These are phyloP conservation scores for Ophioninae sp. DNA, from an alignment of 2,888 invertebrate genomes.

Conservation along the genomic window DNA sequence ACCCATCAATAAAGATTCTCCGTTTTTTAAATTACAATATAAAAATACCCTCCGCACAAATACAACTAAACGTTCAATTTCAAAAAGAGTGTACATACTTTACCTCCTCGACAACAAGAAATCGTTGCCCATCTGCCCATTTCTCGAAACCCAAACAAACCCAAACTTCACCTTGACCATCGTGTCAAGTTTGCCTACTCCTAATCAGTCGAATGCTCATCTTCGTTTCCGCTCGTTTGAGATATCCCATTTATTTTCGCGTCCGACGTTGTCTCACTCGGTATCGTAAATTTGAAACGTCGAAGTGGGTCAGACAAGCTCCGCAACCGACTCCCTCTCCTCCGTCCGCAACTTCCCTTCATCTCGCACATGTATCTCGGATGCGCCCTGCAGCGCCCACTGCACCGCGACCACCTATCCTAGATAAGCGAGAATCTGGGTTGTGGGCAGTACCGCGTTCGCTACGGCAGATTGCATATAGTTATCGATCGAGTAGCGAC, in stretches of 20 bases:
- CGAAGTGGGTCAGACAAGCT: constrained; percentile 27
- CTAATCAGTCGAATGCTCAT: neutral
- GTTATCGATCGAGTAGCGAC: constrained; percentile 66
- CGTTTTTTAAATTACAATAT: too few species aligned
- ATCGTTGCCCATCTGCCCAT: too few species aligned
- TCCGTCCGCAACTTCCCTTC: constrained; percentile 7
- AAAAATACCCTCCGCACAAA: too few species aligned
- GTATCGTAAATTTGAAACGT: neutral
- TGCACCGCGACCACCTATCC: constrained; percentile 66
- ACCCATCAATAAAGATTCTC: too few species aligned
- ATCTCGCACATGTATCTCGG: constrained; percentile 22
- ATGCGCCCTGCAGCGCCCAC: constrained; percentile 48
- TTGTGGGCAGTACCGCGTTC: constrained; percentile 59
- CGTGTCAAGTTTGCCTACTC: neutral
- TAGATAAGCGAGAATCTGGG: constrained; percentile 71
- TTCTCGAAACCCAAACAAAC: too few species aligned
- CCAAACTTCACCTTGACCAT: too few species aligned
- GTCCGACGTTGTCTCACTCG: too few species aligned
- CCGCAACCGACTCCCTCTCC: constrained; percentile 58
- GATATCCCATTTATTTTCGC: constrained; percentile 21
- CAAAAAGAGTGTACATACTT: too few species aligned
- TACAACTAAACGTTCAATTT: too few species aligned
- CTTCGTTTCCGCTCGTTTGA: neutral
- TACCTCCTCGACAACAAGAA: too few species aligned
- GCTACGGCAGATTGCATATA: constrained; percentile 68